Percentiles rank a stretch among this genome's conserved stretches.
Conservation (phyloP, 2,113 vertebrate species). For the Crocuta crocuta region DNA sequence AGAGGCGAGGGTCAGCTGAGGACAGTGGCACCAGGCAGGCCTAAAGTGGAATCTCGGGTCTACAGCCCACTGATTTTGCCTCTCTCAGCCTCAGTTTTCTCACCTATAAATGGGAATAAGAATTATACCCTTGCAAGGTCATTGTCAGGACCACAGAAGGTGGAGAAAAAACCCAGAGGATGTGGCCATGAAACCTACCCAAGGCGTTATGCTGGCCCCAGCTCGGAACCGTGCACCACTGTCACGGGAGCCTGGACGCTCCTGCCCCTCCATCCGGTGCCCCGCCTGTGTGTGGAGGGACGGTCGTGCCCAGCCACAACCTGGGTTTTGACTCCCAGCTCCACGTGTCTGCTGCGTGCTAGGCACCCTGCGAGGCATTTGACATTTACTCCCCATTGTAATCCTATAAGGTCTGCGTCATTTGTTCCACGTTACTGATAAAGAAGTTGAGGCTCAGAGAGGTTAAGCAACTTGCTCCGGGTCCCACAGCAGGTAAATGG, state of each 20-base stretch:
- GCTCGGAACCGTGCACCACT: neutral
- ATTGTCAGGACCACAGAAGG: neutral
- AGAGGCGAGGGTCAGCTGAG: neutral
- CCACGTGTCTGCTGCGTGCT: accelerated
- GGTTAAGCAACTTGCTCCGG: neutral
- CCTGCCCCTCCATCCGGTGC: accelerated
- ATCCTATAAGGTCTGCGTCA: neutral
- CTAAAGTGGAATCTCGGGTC: neutral
- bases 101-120: neutral
- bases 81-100: neutral
- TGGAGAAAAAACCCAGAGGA: neutral
- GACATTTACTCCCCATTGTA: neutral
- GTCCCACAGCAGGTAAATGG: neutral
- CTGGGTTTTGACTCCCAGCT: neutral
- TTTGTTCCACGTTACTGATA: neutral
- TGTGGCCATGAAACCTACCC: too few species aligned
- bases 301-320: neutral
- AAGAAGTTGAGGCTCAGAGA: neutral
- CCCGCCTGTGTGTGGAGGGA: neutral
- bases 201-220: too few species aligned
- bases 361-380: neutral
- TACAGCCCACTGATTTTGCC: neutral
- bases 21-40: neutral
- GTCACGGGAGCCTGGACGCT: accelerated
- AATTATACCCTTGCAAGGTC: neutral